Base-by-base conservation (phyloP, 2,888 invertebrate species). In the Bruchidius siliquastri region DNA sequence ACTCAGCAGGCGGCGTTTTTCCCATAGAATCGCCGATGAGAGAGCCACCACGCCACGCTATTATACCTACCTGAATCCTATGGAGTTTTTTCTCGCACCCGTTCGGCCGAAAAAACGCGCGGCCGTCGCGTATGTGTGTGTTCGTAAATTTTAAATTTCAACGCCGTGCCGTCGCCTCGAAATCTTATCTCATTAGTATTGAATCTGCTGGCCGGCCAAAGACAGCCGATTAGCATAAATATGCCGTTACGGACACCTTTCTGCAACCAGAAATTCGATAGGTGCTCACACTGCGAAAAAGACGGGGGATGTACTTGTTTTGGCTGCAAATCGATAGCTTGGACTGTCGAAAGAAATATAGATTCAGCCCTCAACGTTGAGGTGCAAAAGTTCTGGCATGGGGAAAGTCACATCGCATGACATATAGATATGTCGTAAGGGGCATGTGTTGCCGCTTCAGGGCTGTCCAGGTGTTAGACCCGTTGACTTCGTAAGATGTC, bases 111-210 rank as follows among this genome's bases (percentile, higher is more conserved):
- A 49, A 49, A 49, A 49, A 49, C 49, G 49, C 49, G 18, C 49
- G 49, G 69, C 69, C 21, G 18, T n/a, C 22, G 69, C 21, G 69
- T 68, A 68, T 0, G 22, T 69, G 69, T 26, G 20, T 69, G 69
- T 26, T 20, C 26, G 74, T 71, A 76, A 78, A 75, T 77, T 76
- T 76, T 69, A 76, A 76, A 78, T 77, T 78, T 78, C 77, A 77
- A 78, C 78, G 72, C 74, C 73, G 77, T 32, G 10, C 68, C 10
- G 68, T 71, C 70, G 71, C 69, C 72, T 77, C 74, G 72, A 79
- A 79, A 79, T 77, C 76, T 77, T 74, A 79, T 79, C 81, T 80
- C 80, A 81, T 81, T 81, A 80, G 79, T 81, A 79, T 79, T 79
- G 80, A 79, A 80, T 80, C 77, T 81, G 76, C 79, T 77, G 77